These are phyloP conservation scores for Cebuella pygmaea DNA, from an alignment of 2,797 vertebrate genomes.

Conservation along the genomic window DNA sequence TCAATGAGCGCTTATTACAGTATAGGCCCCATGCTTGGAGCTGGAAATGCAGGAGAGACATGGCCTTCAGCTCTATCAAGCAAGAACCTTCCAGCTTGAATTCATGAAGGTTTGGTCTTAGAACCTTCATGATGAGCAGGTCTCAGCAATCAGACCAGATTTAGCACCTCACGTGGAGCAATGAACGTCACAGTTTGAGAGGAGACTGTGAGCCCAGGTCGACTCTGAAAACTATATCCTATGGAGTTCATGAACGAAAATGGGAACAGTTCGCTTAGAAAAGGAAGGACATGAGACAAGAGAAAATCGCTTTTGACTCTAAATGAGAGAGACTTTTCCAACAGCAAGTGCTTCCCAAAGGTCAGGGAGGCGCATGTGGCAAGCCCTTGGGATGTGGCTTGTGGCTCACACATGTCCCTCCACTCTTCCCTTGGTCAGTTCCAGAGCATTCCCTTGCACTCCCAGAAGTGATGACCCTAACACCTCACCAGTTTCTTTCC, in stretches of 20 bases:
- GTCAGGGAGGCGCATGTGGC: too few relatives aligned
- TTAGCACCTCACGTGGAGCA: neutral
- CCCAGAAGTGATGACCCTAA: neutral
- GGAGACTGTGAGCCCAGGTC: rapidly evolving
- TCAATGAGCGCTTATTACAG: neutral
- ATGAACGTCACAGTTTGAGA: neutral
- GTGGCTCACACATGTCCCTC: neutral
- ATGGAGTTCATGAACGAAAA: neutral
- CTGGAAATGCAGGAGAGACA: neutral
- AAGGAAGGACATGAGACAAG: neutral
- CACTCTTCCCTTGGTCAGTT: neutral
- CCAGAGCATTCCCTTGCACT: neutral
- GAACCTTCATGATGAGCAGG: neutral
- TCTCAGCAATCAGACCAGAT: neutral
- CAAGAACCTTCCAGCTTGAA: neutral
- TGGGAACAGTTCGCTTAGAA: neutral
- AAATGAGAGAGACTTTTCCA: neutral
- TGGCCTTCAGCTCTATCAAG: neutral
- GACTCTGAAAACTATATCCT: neutral
- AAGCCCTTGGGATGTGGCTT: neutral
- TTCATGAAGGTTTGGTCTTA: neutral
- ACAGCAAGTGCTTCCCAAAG: too few relatives aligned
- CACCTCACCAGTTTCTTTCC: neutral
- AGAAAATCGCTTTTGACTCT: neutral
- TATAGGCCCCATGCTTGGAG: neutral